These are phyloP conservation scores for Lates japonicus DNA, from an alignment of 2,797 vertebrate species.

Conservation along the genomic window DNA sequence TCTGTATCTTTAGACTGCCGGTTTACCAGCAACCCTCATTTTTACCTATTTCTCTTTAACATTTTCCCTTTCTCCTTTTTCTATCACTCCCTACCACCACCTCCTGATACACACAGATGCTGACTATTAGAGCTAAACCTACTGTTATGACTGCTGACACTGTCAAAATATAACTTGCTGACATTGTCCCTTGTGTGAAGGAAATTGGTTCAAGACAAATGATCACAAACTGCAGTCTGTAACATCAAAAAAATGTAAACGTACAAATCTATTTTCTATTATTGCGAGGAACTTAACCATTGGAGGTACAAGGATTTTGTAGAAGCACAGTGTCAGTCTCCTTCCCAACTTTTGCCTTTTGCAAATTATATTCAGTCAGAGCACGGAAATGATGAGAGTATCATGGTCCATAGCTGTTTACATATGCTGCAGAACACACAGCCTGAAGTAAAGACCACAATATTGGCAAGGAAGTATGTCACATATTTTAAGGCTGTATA, in stretches of 20 bases:
- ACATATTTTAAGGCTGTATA: constrained; percentile 7
- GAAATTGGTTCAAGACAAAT: constrained; percentile 33
- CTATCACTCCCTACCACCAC: neutral
- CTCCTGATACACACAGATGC: constrained; percentile 37
- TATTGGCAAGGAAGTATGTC: neutral
- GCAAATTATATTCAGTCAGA: neutral
- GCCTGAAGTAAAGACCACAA: constrained; percentile 31
- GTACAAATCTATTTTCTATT: constrained; percentile 19
- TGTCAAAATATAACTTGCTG: constrained; percentile 46
- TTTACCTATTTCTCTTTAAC: constrained; percentile 17
- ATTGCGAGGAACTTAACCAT: neutral
- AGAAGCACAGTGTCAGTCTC: neutral
- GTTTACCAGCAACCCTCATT: constrained; percentile 6
- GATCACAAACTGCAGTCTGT: constrained; percentile 36
- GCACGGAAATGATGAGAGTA: neutral
- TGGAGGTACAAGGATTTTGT: neutral
- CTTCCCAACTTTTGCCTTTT: neutral
- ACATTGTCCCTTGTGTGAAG: constrained; percentile 38
- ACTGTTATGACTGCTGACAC: constrained; percentile 58
- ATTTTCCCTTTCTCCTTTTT: neutral
- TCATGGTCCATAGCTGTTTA: constrained; percentile 32
- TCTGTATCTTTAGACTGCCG: neutral
- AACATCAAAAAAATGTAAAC: constrained; percentile 24
- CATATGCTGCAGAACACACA: constrained; percentile 31
- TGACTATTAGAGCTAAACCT: constrained; percentile 44